These are phyloP conservation scores for Marisa cornuarietis DNA, from an alignment of 1,140 invertebrate species.

Conservation along the genomic window DNA sequence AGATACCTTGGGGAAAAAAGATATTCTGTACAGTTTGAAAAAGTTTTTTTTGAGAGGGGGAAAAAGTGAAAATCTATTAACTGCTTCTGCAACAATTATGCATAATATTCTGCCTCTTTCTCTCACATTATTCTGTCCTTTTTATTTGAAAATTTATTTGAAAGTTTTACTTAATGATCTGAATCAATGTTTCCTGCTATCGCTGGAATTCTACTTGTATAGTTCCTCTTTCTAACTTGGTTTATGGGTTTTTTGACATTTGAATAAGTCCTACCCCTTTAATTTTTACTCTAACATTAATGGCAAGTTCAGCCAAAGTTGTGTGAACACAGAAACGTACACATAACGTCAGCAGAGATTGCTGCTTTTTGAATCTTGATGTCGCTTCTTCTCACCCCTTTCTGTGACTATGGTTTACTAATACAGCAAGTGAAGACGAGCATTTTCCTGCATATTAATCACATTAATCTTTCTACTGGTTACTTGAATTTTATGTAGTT, in stretches of 20 bases:
- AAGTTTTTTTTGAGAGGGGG: neutral
- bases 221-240: neutral
- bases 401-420: slow-evolving; percentile 2
- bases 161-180: too few relatives aligned
- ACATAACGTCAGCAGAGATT: too few relatives aligned
- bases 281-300: neutral
- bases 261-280: neutral
- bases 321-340: neutral
- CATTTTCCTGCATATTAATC: neutral
- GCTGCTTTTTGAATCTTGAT: neutral
- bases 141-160: too few relatives aligned
- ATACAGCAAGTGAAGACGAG: neutral
- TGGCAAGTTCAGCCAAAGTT: neutral
- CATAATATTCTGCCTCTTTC: too few relatives aligned
- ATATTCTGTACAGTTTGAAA: neutral
- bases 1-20: neutral
- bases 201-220: neutral
- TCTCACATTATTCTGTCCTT: too few relatives aligned
- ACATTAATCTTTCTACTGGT: neutral
- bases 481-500: neutral
- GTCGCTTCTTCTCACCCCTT: neutral
- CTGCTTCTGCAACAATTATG: too few relatives aligned
- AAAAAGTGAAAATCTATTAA: neutral
- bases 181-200: too few relatives aligned
- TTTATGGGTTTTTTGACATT: neutral